Evolutionary conservation across 2,888 invertebrate genomes (phyloP).

Genomic region (Ectobius pallidus): DNA sequence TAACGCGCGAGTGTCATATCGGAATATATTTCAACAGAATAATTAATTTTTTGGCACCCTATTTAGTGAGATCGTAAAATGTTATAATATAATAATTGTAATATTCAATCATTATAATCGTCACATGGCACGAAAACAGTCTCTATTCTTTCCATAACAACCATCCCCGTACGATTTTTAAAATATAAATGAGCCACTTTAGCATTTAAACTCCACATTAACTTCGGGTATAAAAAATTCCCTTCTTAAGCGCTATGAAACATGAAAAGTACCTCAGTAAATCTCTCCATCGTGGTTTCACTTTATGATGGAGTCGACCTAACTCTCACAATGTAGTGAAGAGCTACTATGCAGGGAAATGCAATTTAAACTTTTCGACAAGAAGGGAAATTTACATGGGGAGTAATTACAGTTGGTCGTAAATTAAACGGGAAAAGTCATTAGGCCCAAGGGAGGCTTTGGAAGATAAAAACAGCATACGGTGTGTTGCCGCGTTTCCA

Average conservation of each 20-base stretch:
- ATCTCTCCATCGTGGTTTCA: not conserved
- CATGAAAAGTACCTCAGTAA: slow-evolving; percentile 26
- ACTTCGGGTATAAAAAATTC: slow-evolving; percentile 6
- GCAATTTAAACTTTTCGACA: slow-evolving; percentile 44
- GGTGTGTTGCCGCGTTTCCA: not conserved
- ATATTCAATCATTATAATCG: no score
- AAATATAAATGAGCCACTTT: slow-evolving; percentile 26
- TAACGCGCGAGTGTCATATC: no score
- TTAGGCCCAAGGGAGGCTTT: slow-evolving; percentile 40
- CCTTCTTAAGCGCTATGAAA: slow-evolving; percentile 25
- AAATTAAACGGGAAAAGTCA: slow-evolving; percentile 42
- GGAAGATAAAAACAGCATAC: slow-evolving; percentile 35
- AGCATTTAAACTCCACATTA: slow-evolving; percentile 29
- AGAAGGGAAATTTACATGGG: slow-evolving; percentile 42
- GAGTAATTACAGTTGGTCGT: slow-evolving; percentile 42
- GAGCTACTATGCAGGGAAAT: slow-evolving; percentile 33
- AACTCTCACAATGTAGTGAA: slow-evolving; percentile 13
- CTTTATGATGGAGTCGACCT: slow-evolving; percentile 21
- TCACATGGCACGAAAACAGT: no score
- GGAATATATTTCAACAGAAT: no score
- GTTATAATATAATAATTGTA: no score
- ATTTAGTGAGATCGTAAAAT: no score
- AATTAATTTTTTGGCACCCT: no score
- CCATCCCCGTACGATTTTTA: no score
- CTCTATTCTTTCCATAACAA: no score